Evolutionary conservation across 2,113 vertebrate species (phyloP), one percentile per base, ranked within the genome.

Genomic region (Chelonoidis abingdonii): DNA sequence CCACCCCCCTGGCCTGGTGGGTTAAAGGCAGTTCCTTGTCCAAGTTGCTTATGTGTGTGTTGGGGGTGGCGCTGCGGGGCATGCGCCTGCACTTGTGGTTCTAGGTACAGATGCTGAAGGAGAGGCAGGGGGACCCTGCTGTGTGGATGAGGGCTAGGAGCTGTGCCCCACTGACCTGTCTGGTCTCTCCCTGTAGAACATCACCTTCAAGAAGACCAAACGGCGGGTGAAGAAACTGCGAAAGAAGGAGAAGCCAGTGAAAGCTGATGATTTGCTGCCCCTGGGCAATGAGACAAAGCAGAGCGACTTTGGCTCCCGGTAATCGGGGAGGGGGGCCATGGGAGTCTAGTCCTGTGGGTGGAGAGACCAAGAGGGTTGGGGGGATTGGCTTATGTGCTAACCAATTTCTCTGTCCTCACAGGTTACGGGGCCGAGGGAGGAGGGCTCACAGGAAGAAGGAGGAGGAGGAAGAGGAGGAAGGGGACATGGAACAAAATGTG

Each of bases 131-230:
- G 17, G 31, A 10, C 82, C 25, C 8, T 10, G 76, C 22, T 41
- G 41, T 44, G 41, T 44, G 41, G 75, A 27, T 47, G 47, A 47
- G 47, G 47, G 14, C 19, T 52, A 8, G 49, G n/a, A n/a, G 17
- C 35, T 19, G 80, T 41, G 59, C 38, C 12, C 11, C 38, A 8
- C 5, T 82, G 5, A 38, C 22, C 6, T 2, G 12, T 27, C 5
- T 11, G 6, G 2, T 22, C 47, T 29, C 2, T 21, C 22, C 21
- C 14, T 9, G 4, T 52, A 98, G 98, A 72, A 57, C 5, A 98
- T 99, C 11, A 97, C 98, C 65, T 99, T 99, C 81, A 99, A 99
- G 92, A 99, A 99, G 98, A 98, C 99, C 25, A 99, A 99, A 88
- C 94, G 98, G 7, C 98, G 98, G 3, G 98, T 99, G 54, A 99